Base-by-base conservation (phyloP, 1,140 invertebrate genomes). In the Rhizoglyphus robini region DNA sequence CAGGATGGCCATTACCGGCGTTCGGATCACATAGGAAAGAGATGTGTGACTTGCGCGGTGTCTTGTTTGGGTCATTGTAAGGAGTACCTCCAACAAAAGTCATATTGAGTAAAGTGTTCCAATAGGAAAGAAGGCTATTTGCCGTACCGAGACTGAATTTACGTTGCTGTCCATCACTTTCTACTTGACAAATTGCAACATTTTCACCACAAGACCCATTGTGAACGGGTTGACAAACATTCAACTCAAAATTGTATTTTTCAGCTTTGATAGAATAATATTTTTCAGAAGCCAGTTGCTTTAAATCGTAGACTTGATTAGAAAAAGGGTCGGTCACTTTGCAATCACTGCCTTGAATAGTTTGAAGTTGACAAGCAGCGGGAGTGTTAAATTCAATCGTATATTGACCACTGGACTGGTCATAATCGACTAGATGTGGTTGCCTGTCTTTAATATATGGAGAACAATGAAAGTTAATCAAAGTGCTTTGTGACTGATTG, bases 341-440 rank as follows among this genome's bases (percentile, higher is more conserved):
- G 68, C 75, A 77, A 59, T 72, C 65, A 4, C 61, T 66, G n/a
- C 75, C 75, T 8, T 57, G 66, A 57, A 71, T 70, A 25, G 71
- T 67, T 13, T 67, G 71, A 31, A 73, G 54, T 4, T 72, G 71
- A 72, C 75, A 76, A 5, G 75, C 75, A 30, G 73, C 73, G n/a
- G 74, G 71, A 23, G 76, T 76, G 29, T 73, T 69, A 74, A 75
- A 77, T 65, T 76, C 74, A 71, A 77, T 72, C 36, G 73, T 69
- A 67, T 74, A 74, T 15, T 67, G 62, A 67, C 75, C 76, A 4
- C 68, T 51, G 41, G 72, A 70, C 32, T 70, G 58, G 29, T 74
- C 72, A n/a, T 68, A 68, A 18, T 68, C 57, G 8, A 74, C 65
- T 64, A 75, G 63, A 38, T 66, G 64, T 11, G 75, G 75, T 30